These are phyloP conservation scores for Trididemnum clinides DNA, from an alignment of 23 tunicate genomes.

Conservation along the genomic window DNA sequence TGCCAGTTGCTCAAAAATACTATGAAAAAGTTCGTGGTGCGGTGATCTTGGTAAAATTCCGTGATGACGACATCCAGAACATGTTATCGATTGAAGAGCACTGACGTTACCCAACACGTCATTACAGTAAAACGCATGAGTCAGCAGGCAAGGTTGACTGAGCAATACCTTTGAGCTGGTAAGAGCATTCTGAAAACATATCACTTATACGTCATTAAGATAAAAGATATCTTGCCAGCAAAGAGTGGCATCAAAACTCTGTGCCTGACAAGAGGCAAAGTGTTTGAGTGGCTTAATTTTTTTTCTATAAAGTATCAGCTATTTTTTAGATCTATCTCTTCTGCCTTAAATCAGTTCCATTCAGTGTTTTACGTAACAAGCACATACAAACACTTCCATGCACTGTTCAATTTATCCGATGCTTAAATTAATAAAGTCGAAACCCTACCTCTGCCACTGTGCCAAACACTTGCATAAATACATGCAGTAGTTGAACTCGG, in stretches of 20 bases:
- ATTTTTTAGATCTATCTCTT: no score
- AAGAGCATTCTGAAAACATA: constrained; percentile 1
- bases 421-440: no score
- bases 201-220: no score
- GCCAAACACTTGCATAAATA: constrained; percentile 35
- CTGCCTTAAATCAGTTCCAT: no score
- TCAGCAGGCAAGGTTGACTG: constrained; percentile 52
- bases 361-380: no score
- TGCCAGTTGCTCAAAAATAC: constrained; percentile 45
- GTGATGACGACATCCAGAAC: neutral
- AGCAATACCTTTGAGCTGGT: neutral
- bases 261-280: no score
- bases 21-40: constrained; percentile 49
- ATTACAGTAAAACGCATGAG: constrained; percentile 40
- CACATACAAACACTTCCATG: no score
- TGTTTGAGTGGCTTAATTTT: no score
- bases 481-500: constrained; percentile 18
- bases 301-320: no score
- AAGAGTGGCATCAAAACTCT: no score
- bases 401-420: no score
- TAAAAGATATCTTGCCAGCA: no score
- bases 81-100: neutral
- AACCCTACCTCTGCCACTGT: constrained; percentile 17
- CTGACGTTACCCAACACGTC: constrained; percentile 29
- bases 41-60: constrained; percentile 36